Evolutionary conservation across 64 coral and sea anemone species (phyloP), one percentile per base, ranked within the genome.

Genomic region (Cladopsammia gracilis): DNA sequence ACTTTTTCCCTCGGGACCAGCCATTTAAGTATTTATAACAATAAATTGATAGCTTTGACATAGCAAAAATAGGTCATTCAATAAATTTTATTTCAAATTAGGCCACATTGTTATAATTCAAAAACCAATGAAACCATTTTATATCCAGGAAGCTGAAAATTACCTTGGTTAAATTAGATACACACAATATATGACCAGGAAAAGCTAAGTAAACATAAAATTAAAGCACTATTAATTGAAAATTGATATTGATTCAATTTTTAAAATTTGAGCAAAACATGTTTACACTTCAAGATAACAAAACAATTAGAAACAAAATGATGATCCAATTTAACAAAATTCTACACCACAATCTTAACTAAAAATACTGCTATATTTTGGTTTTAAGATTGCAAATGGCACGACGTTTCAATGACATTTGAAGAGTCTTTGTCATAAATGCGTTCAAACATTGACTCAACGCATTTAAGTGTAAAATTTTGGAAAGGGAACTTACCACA

Each of bases 401-500:
- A 45, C 13, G 26, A 20, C 42, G 78, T 81, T 81, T 34, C 7
- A 56, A 56, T 65, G 59, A 83, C 79, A 83, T 83, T 64, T 83
- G 16, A 10, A 16, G 42, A 48, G 25, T 48, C 48, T 76, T 65
- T 61, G 78, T 81, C 48, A 57, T 25, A 46, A n/a, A 44, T 46
- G 25, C 70, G 42, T 47, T 26, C 2, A 69, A 20, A 25, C 53
- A 12, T 10, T 56, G 7, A 56, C 57, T 78, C 25, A 54, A 57
- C 52, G n/a, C 76, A 52, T 26, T 56, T 9, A 76, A 76, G 47
- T 76, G 73, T 52, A 67, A 57, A 44, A 34, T 86, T 73, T 15
- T 60, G 1, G 7, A 87, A 23, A 43, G 34, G 50, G 13, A 69
- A 75, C 90, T 96, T 83, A 98, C 97, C 97, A 65, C 94, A 98